Evolutionary conservation across 2,888 invertebrate species (phyloP).

Genomic region (Anodontia alba): DNA sequence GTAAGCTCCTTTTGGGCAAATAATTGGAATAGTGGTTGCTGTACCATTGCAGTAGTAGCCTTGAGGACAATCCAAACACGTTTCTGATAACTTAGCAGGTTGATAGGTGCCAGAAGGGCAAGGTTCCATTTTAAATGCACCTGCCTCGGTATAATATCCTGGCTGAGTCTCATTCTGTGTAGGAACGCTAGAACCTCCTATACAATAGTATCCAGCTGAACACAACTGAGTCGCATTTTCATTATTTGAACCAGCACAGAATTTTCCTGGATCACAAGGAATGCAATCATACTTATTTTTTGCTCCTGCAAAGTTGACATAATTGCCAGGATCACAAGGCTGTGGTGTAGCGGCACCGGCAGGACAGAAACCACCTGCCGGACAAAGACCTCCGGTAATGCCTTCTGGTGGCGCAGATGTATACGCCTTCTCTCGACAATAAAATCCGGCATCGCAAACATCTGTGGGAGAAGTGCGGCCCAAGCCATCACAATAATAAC

Average conservation of each 20-base stretch:
- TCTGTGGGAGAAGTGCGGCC: conserved; percentile 81
- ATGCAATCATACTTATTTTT: conserved; percentile 81
- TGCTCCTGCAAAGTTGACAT: conserved; percentile 81
- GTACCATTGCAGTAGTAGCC: conserved; percentile 82
- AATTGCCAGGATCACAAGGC: conserved; percentile 80
- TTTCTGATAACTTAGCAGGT: conserved; percentile 69
- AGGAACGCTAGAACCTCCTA: conserved; percentile 79
- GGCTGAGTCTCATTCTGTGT: conserved; percentile 78
- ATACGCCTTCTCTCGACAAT: conserved; percentile 82
- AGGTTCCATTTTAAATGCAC: conserved; percentile 82
- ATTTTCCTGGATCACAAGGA: conserved; percentile 83
- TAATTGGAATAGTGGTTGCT: conserved; percentile 70
- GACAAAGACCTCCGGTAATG: conserved; percentile 82
- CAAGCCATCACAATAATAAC: conserved; percentile 83
- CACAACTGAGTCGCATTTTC: conserved; percentile 77
- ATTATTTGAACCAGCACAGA: conserved; percentile 82
- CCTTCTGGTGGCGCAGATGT: conserved; percentile 84
- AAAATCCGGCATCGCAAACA: conserved; percentile 81
- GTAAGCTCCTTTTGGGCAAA: conserved; percentile 81
- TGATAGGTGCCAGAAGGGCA: conserved; percentile 81
- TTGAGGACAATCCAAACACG: conserved; percentile 80
- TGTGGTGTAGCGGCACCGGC: conserved; percentile 77
- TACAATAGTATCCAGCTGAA: conserved; percentile 82
- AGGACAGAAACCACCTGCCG: conserved; percentile 83
- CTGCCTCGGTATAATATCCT: conserved; percentile 80